phyloP scores from a whole-genome alignment of 1,140 invertebrate genomes.

The Lepidotrigona ventralis region DNA sequence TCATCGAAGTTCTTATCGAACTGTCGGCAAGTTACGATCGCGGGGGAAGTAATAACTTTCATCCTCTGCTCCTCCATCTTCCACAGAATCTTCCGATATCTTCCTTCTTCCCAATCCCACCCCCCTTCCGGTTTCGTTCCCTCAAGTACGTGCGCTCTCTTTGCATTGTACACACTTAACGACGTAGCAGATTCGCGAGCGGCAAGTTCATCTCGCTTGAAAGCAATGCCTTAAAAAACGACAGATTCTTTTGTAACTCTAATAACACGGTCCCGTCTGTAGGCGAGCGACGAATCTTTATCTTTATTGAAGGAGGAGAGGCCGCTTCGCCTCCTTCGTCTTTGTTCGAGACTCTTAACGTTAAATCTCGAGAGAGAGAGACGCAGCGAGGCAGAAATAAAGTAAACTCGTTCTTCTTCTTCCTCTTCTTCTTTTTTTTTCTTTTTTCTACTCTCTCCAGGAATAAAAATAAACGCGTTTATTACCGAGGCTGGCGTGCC shows the following conservation, averaged over 20 bases:
- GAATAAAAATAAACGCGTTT: background rate
- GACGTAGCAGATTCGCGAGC: background rate
- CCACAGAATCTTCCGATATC: too few species aligned
- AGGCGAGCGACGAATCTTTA: background rate
- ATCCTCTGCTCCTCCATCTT: background rate
- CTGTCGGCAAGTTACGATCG: background rate
- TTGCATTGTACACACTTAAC: slow-evolving; percentile 26
- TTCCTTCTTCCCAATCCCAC: background rate
- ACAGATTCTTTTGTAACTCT: slow-evolving; percentile 18
- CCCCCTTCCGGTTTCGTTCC: background rate
- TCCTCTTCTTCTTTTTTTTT: too few species aligned
- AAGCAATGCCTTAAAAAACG: slow-evolving; percentile 11
- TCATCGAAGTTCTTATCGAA: background rate
- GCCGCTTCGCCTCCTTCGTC: background rate
- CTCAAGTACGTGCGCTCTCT: background rate
- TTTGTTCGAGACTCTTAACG: background rate
- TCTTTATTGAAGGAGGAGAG: background rate
- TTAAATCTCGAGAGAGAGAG: background rate
- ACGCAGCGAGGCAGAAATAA: background rate
- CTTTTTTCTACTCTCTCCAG: too few species aligned
- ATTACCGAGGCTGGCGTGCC: background rate
- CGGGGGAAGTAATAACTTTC: slow-evolving; percentile 6
- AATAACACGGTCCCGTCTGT: slow-evolving; percentile 28
- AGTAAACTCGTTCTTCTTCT: background rate
- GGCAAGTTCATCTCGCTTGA: background rate